These are phyloP conservation scores for Myotis pilosus DNA, from an alignment of 2,797 vertebrate species.

Conservation along the genomic window DNA sequence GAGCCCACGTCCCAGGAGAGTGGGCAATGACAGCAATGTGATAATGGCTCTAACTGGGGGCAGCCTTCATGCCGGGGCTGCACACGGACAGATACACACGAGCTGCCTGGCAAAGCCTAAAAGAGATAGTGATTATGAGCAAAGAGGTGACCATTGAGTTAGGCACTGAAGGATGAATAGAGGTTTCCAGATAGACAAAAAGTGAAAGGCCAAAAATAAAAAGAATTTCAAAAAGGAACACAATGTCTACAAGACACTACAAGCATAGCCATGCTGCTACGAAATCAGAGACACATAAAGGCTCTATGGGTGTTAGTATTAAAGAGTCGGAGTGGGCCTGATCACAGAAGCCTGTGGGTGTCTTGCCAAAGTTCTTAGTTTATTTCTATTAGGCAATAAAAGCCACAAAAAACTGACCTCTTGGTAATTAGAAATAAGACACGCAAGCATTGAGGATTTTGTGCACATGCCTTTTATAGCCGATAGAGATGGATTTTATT, in stretches of 20 bases:
- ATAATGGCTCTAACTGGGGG: neutral
- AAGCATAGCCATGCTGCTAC: neutral
- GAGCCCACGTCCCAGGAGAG: neutral
- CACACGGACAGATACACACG: neutral
- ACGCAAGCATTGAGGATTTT: neutral
- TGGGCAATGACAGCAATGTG: neutral
- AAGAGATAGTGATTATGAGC: neutral
- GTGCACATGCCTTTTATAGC: neutral
- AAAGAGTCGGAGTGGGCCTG: neutral
- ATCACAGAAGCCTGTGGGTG: neutral
- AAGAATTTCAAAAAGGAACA: neutral
- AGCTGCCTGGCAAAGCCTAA: neutral
- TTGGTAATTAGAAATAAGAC: constrained; percentile 10
- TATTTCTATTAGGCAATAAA: neutral
- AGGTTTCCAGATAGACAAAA: neutral
- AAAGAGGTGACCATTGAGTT: neutral
- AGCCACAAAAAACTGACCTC: neutral
- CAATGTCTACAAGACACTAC: neutral
- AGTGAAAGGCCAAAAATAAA: neutral
- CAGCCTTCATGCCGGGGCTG: neutral
- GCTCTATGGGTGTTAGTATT: fast-evolving
- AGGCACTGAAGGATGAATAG: neutral
- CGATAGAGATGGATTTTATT: neutral
- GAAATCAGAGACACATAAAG: neutral
- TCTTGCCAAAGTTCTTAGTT: neutral